Evolutionary conservation across 2,888 invertebrate genomes (phyloP).

Genomic region (Dynastes tityus): DNA sequence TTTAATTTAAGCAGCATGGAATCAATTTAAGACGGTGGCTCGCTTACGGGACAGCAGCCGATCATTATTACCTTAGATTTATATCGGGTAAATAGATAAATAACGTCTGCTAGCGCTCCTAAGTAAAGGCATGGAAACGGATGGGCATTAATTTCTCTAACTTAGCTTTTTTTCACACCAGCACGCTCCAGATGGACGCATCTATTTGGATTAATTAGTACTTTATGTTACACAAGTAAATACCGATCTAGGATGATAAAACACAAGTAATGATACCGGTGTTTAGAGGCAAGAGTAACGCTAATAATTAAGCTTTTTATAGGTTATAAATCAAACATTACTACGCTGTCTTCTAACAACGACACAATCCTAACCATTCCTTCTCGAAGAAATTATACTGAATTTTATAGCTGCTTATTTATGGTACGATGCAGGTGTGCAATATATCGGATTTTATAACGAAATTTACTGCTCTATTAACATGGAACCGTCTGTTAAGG

Average conservation of each 20-base stretch:
- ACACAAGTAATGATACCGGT: conserved; percentile 54
- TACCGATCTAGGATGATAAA: conserved; percentile 38
- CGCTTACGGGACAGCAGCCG: conserved; percentile 24
- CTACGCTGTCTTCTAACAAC: neutral
- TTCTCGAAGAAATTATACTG: conserved; percentile 1
- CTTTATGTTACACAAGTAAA: conserved; percentile 39
- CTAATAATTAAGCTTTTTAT: conserved; percentile 57
- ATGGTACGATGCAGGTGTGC: conserved; percentile 10
- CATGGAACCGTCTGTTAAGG: neutral
- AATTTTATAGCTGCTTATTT: conserved; percentile 12
- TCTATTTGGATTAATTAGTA: conserved; percentile 39
- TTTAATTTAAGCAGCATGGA: conserved; percentile 30
- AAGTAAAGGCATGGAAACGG: neutral
- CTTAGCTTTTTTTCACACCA: conserved; percentile 17
- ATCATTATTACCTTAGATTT: conserved; percentile 27
- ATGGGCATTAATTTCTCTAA: conserved; percentile 30
- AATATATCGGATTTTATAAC: conserved; percentile 9
- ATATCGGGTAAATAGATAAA: conserved; percentile 24
- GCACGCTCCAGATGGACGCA: neutral
- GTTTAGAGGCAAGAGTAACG: conserved; percentile 52
- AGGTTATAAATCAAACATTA: conserved; percentile 54
- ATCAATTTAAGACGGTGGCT: conserved; percentile 31
- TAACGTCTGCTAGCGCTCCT: neutral
- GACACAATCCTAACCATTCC: neutral
- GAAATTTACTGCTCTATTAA: conserved; percentile 30